Percentiles rank a stretch among this genome's conserved stretches.
Conservation (phyloP, 2,797 vertebrate genomes). For the Valencia hispanica region DNA sequence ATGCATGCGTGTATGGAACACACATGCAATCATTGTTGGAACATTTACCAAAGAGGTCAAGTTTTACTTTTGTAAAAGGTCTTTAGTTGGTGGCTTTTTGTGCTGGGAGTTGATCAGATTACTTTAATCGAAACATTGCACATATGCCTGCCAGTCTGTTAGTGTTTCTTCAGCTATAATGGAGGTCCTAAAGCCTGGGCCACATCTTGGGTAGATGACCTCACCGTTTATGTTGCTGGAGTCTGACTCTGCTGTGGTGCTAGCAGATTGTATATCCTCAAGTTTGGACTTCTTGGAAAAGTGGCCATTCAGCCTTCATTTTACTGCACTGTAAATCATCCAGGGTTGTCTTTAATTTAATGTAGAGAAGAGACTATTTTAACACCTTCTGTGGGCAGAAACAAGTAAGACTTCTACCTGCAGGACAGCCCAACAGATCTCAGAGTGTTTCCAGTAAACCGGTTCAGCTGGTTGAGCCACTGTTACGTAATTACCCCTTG, state of each 20-base stretch:
- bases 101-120: slow-evolving; percentile 31
- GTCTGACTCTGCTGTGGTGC: slow-evolving; percentile 39
- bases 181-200: slow-evolving; percentile 52
- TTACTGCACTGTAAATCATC: slow-evolving; percentile 3
- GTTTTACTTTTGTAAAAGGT: slow-evolving; percentile 8
- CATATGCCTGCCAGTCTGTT: neutral
- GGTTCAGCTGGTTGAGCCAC: slow-evolving; percentile 66
- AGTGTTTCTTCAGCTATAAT: slow-evolving; percentile 45
- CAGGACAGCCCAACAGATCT: slow-evolving; percentile 17
- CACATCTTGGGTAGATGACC: slow-evolving; percentile 73
- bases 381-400: slow-evolving; percentile 6
- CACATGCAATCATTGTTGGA: slow-evolving; percentile 26
- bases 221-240: slow-evolving; percentile 57
- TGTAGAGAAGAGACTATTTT: slow-evolving; percentile 5
- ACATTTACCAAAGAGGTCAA: neutral
- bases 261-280: slow-evolving; percentile 39
- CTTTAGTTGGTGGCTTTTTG: slow-evolving; percentile 25
- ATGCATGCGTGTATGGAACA: no score
- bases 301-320: slow-evolving; percentile 34
- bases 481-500: slow-evolving; percentile 33
- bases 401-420: slow-evolving; percentile 8
- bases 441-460: slow-evolving; percentile 49
- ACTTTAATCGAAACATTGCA: slow-evolving; percentile 28
- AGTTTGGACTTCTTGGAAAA: slow-evolving; percentile 48
- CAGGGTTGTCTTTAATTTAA: slow-evolving; percentile 21